Conservation (phyloP, 23 tunicate species). For the Oikopleura dioica region DNA sequence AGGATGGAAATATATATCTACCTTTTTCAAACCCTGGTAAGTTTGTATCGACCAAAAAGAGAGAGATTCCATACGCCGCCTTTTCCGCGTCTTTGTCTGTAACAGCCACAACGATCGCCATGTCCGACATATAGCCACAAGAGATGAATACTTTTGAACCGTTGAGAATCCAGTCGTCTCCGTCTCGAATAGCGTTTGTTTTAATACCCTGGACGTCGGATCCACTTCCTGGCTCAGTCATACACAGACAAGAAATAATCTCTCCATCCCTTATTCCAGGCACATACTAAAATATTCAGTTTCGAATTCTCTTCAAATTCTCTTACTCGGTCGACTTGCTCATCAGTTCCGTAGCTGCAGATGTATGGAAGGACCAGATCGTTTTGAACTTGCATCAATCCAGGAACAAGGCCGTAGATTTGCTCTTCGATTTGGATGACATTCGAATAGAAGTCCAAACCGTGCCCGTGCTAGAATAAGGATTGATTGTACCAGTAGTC, state of each 20-base stretch:
- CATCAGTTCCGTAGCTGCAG: slow-evolving; percentile 62
- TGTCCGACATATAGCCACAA: slow-evolving; percentile 67
- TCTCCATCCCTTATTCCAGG: slow-evolving; percentile 80
- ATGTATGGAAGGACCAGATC: slow-evolving; percentile 94
- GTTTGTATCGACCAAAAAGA: slow-evolving; percentile 69
- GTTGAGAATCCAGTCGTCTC: slow-evolving; percentile 73
- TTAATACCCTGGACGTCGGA: slow-evolving; percentile 62
- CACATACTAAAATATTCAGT: slow-evolving; percentile 22
- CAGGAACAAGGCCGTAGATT: neutral
- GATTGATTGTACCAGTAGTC: too few species aligned
- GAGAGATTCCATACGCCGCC: slow-evolving; percentile 56
- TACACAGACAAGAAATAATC: slow-evolving; percentile 55
- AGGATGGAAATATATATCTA: too few species aligned
- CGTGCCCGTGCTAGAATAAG: too few species aligned
- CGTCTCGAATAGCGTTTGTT: slow-evolving; percentile 56
- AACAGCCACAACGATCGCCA: slow-evolving; percentile 48
- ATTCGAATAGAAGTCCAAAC: neutral
- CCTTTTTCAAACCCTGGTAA: slow-evolving; percentile 77
- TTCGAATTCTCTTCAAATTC: too few species aligned
- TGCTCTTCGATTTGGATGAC: neutral
- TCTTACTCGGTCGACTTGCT: slow-evolving; percentile 51
- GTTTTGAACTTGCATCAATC: slow-evolving; percentile 9
- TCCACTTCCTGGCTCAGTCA: slow-evolving; percentile 23
- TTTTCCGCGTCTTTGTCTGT: slow-evolving; percentile 65
- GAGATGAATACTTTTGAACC: slow-evolving; percentile 80